Percentiles rank a stretch among this genome's conserved stretches.
These are phyloP conservation scores for Campoletis sonorensis DNA, from an alignment of 1,140 invertebrate species.

Conservation along the genomic window DNA sequence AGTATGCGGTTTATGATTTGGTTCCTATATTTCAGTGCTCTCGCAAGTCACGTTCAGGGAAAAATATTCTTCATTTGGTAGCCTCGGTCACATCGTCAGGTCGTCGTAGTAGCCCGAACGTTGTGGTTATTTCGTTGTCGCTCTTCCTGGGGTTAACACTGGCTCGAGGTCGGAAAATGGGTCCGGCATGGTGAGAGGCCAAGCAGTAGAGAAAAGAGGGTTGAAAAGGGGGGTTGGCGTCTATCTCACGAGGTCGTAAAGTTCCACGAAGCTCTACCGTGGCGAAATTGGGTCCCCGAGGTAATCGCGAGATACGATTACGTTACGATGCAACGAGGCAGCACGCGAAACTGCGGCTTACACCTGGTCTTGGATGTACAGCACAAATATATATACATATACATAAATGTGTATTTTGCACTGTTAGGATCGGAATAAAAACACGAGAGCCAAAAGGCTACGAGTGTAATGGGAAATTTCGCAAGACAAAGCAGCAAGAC, in stretches of 20 bases:
- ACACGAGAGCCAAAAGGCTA: constrained; percentile 12
- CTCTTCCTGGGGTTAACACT: constrained; percentile 10
- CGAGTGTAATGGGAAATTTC: constrained; percentile 20
- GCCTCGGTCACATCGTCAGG: not conserved
- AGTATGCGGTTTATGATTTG: constrained; percentile 10
- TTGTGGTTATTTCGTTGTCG: constrained; percentile 26
- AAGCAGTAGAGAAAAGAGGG: not conserved
- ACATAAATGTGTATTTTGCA: constrained; percentile 3
- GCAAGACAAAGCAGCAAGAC: not conserved
- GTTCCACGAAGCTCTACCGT: constrained; percentile 45
- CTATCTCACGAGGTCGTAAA: constrained; percentile 47
- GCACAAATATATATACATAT: not conserved
- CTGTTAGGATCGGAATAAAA: constrained; percentile 1
- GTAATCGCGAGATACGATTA: constrained; percentile 52
- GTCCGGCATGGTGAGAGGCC: not conserved
- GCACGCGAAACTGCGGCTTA: constrained; percentile 45
- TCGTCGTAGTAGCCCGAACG: constrained; percentile 14
- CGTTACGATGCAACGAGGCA: constrained; percentile 46
- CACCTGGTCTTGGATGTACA: constrained; percentile 24
- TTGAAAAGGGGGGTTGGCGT: constrained; percentile 20
- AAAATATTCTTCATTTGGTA: constrained; percentile 49
- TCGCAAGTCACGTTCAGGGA: constrained; percentile 27
- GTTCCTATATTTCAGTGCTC: constrained; percentile 17
- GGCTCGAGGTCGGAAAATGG: not conserved
- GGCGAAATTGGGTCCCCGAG: constrained; percentile 50